phyloP scores from a whole-genome alignment of 2,888 invertebrate genomes.

The Sarcophaga rosellei region DNA sequence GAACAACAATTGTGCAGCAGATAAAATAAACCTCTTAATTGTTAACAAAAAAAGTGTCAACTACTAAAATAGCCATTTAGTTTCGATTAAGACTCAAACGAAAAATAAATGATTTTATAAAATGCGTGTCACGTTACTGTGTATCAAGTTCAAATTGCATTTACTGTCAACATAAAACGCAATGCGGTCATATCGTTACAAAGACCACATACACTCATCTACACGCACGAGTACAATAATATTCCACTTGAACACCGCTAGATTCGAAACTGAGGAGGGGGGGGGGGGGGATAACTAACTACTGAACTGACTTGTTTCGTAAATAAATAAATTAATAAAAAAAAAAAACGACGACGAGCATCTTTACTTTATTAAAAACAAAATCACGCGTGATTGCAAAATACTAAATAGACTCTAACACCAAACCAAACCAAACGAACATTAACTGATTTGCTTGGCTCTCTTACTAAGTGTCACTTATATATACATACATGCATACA shows the following conservation, averaged over 20 bases:
- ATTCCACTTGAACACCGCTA: slow-evolving; percentile 42
- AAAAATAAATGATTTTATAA: slow-evolving; percentile 68
- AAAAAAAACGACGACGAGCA: slow-evolving; percentile 28
- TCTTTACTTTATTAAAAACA: slow-evolving; percentile 56
- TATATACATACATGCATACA: neutral
- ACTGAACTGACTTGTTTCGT: slow-evolving; percentile 44
- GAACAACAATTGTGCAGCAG: neutral
- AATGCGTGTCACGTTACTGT: slow-evolving; percentile 77
- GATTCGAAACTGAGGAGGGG: neutral
- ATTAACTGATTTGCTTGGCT: neutral
- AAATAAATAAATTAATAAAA: slow-evolving; percentile 19
- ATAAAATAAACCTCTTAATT: neutral
- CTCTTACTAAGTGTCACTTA: slow-evolving; percentile 5
- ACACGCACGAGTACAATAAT: neutral
- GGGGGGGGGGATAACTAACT: neutral
- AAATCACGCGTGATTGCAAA: slow-evolving; percentile 55
- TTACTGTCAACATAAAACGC: slow-evolving; percentile 75
- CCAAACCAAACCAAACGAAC: neutral
- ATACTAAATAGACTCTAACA: slow-evolving; percentile 30
- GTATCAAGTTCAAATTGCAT: slow-evolving; percentile 79
- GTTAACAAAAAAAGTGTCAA: slow-evolving; percentile 72
- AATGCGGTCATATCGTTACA: slow-evolving; percentile 59
- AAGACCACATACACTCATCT: neutral
- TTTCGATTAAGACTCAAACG: neutral
- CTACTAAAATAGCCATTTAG: slow-evolving; percentile 31